Evolutionary conservation across 1,140 invertebrate species (phyloP).

Genomic region (Tachypleus tridentatus): DNA sequence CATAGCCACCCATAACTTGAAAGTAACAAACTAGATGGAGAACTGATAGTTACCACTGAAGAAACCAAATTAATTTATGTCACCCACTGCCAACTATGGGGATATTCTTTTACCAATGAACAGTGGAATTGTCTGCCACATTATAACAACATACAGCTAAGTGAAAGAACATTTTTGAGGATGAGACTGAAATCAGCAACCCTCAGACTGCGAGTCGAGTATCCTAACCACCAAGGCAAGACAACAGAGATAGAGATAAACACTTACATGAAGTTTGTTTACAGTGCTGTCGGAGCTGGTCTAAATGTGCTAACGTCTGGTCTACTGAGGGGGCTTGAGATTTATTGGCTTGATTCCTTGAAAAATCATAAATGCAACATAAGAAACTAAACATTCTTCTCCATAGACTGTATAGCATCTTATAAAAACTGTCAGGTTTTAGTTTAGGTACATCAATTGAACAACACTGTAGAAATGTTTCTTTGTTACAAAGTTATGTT

Average conservation of each 20-base stretch:
- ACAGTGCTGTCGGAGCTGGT: constrained; percentile 64
- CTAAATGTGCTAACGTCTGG: constrained; percentile 79
- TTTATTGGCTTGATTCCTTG: constrained; percentile 24
- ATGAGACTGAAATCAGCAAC: neutral
- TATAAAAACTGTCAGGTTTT: too few species aligned
- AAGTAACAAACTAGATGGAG: too few species aligned
- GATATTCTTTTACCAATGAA: too few species aligned
- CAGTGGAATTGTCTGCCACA: neutral
- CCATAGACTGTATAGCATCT: neutral
- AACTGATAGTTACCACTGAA: too few species aligned
- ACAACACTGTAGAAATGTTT: too few species aligned
- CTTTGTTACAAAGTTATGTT: too few species aligned
- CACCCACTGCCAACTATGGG: too few species aligned
- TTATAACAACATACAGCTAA: neutral
- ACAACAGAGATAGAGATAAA: constrained; percentile 1
- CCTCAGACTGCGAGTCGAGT: neutral
- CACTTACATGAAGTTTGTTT: constrained; percentile 37
- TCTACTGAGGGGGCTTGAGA: constrained; percentile 48
- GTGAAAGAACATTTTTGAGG: neutral
- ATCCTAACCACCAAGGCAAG: too few species aligned
- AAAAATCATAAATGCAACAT: constrained; percentile 30
- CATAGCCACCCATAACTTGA: too few species aligned
- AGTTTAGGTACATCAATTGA: too few species aligned
- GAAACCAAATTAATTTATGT: too few species aligned
- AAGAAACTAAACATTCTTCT: neutral